Evolutionary conservation across 2,888 invertebrate genomes (phyloP).

Genomic region (Amblyjoppa proteus): DNA sequence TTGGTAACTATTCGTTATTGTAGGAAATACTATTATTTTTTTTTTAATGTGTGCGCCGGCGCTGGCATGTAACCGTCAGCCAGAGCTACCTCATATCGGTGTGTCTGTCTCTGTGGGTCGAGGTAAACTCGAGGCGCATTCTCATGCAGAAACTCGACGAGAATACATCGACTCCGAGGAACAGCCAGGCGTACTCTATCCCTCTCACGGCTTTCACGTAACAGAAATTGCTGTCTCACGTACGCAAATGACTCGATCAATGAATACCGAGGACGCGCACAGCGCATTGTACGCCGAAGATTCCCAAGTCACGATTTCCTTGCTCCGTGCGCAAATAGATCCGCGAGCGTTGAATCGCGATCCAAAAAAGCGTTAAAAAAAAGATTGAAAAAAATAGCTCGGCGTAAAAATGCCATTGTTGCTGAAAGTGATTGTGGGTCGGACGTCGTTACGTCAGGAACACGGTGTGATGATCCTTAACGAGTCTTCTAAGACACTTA

Average conservation of each 20-base stretch:
- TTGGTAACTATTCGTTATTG: too few species aligned
- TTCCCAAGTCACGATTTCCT: constrained; percentile 8
- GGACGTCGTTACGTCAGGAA: too few species aligned
- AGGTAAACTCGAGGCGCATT: constrained; percentile 24
- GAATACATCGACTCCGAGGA: constrained; percentile 12
- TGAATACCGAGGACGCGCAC: constrained; percentile 56
- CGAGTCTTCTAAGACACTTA: too few species aligned
- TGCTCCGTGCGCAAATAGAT: constrained; percentile 37
- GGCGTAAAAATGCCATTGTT: too few species aligned
- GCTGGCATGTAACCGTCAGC: too few species aligned
- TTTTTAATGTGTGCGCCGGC: too few species aligned
- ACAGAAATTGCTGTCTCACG: constrained; percentile 64
- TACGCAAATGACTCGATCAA: constrained; percentile 65
- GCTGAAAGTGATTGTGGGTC: too few species aligned
- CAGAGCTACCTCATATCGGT: too few species aligned
- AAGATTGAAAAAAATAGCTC: too few species aligned
- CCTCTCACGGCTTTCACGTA: constrained; percentile 46
- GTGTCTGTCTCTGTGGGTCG: neutral
- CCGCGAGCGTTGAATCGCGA: neutral
- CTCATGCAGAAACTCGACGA: constrained; percentile 68
- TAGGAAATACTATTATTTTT: too few species aligned
- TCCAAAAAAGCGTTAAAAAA: too few species aligned
- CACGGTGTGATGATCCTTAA: too few species aligned
- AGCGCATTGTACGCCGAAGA: constrained; percentile 6
- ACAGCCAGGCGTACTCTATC: neutral